Percentiles rank a stretch among this genome's conserved stretches.
Evolutionary conservation across 1,140 invertebrate genomes (phyloP).

Genomic region (Anthonomus grandis): DNA sequence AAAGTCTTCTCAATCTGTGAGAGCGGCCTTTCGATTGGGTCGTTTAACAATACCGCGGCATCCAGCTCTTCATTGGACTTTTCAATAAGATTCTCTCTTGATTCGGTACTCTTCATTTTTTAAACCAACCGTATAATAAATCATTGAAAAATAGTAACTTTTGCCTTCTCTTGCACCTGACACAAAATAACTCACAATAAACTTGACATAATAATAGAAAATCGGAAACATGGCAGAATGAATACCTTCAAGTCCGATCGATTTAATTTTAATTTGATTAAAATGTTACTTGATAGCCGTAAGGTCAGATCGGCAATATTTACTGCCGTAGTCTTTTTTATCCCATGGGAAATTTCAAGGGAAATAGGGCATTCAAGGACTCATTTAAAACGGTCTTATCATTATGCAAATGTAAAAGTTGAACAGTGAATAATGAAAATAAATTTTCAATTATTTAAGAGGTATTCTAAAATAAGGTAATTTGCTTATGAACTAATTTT

Average conservation of each 20-base stretch:
- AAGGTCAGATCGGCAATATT: background rate
- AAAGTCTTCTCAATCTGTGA: slow-evolving; percentile 80
- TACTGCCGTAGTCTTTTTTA: background rate
- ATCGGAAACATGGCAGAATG: background rate
- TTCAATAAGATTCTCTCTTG: slow-evolving; percentile 32
- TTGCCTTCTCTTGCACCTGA: background rate
- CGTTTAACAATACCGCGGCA: slow-evolving; percentile 20
- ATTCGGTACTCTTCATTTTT: slow-evolving; percentile 37
- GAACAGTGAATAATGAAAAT: no score
- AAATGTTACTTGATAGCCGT: slow-evolving; percentile 3
- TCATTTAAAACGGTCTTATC: no score
- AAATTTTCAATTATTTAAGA: no score
- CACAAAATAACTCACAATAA: background rate
- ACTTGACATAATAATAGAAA: background rate
- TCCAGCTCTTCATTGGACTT: slow-evolving; percentile 13
- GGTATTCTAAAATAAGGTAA: no score
- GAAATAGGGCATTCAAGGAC: no score
- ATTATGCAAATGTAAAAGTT: no score
- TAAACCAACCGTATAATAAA: no score
- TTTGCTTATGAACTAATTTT: no score
- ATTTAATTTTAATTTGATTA: slow-evolving; percentile 21
- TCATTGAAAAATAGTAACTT: background rate
- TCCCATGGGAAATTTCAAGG: background rate
- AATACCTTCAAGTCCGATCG: slow-evolving; percentile 18
- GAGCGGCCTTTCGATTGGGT: slow-evolving; percentile 62